Evolutionary conservation across 1,140 invertebrate species (phyloP).

Genomic region (Oedothorax gibbosus): DNA sequence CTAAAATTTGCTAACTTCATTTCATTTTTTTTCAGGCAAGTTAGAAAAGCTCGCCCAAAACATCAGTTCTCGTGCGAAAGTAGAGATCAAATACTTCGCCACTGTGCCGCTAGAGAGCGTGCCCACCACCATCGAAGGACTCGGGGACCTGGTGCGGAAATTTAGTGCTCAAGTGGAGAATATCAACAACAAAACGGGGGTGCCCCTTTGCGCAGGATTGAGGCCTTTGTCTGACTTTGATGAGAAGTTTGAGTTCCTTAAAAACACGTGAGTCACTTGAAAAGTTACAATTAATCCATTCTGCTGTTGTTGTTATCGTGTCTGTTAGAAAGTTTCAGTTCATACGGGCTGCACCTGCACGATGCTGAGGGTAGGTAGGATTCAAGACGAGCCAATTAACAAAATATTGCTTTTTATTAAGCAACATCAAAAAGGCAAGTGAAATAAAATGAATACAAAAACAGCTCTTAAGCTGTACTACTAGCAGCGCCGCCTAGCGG

Average conservation of each 20-base stretch:
- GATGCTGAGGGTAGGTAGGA: too few relatives aligned
- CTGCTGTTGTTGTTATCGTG: too few relatives aligned
- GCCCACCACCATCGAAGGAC: conserved; percentile 43
- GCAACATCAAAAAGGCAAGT: too few relatives aligned
- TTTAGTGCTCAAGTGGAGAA: conserved; percentile 39
- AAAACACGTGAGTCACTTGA: conserved; percentile 16
- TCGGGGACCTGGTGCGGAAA: not conserved
- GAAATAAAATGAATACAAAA: too few relatives aligned
- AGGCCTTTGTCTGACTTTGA: not conserved
- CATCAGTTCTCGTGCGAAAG: conserved; percentile 17
- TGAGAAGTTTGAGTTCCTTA: conserved; percentile 8
- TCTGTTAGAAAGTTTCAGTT: too few relatives aligned
- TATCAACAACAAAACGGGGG: conserved; percentile 13
- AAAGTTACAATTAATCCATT: too few relatives aligned
- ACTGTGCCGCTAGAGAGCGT: conserved; percentile 41
- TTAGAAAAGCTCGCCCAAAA: conserved; percentile 24
- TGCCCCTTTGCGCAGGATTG: conserved; percentile 16
- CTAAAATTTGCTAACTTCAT: not conserved
- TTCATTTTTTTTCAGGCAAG: conserved; percentile 18
- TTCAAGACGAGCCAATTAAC: too few relatives aligned
- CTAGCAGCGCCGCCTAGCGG: too few relatives aligned
- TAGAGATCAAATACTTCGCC: conserved; percentile 40
- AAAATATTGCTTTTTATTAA: too few relatives aligned
- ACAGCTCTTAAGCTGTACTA: too few relatives aligned
- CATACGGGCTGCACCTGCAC: too few relatives aligned